Evolutionary conservation across 2,113 vertebrate genomes (phyloP), one percentile per base, ranked within the genome.

Genomic region (Percina caprodes): DNA sequence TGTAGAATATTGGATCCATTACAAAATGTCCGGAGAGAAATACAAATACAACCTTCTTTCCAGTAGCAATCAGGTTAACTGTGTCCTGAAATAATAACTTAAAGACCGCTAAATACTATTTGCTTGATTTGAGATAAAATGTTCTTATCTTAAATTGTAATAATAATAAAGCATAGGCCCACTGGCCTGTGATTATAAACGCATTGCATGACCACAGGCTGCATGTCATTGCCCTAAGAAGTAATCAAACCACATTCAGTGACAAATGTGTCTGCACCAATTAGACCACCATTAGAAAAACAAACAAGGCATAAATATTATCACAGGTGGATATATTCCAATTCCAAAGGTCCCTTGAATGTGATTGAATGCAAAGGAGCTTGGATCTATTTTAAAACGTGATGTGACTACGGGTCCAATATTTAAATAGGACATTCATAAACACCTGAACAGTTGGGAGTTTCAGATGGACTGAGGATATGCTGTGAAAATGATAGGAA

Each of bases 331-430:
- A 51, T 23, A 18, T 30, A 21, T 59, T 52, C 45, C 14, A 59
- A 45, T 52, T 73, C 51, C 15, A 71, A 14, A 19, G 76, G 68
- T 66, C 61, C 73, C 63, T 75, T 39, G 54, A 49, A 54, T 61
- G 19, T 54, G 16, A 52, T 26, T 26, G 6, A 11, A 77, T 39
- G 6, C 45, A 78, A 69, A 74, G 6, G 16, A 73, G 23, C 16
- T 58, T 26, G 48, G 39, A 24, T 49, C 21, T 12, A 2, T 39
- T 58, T 59, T 10, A 48, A 60, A 80, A 58, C 54, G 67, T 56
- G 9, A 23, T 11, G 39, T 39, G 49, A 77, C 13, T n/a, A n/a
- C 56, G 10, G 12, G 26, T 26, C 8, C 19, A 48, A 46, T 65
- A 33, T 49, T 54, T 49, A 16, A 52, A 30, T 49, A 19, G 21